Conservation (phyloP, 1,140 invertebrate species). For the Heterodera carotae region DNA sequence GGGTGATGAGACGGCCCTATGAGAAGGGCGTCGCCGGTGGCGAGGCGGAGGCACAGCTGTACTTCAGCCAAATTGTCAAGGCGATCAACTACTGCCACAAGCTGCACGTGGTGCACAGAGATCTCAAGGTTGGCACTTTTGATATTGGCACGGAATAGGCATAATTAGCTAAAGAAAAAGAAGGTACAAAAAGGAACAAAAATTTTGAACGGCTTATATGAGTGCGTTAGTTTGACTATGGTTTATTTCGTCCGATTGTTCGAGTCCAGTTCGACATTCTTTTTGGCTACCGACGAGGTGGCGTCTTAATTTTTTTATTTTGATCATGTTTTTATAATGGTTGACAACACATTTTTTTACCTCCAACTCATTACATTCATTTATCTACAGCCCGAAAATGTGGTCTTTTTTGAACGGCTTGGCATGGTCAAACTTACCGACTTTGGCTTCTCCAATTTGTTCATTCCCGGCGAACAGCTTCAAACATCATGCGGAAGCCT, state of each 20-base stretch:
- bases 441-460: constrained; percentile 94
- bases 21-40: constrained; percentile 74
- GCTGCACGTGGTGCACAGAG: constrained; percentile 86
- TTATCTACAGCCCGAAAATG: constrained; percentile 86
- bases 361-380: neutral
- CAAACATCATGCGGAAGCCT: constrained; percentile 98
- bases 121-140: constrained; percentile 68
- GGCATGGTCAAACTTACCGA: constrained; percentile 97
- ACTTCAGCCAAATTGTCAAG: constrained; percentile 84
- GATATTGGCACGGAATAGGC: neutral
- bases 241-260: too few relatives aligned
- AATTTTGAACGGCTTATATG: too few relatives aligned
- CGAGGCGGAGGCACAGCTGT: constrained; percentile 80
- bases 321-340: too few relatives aligned
- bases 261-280: too few relatives aligned
- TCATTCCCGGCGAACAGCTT: constrained; percentile 86
- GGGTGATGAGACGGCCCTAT: constrained; percentile 84
- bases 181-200: too few relatives aligned
- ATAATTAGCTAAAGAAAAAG: neutral
- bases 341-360: too few relatives aligned
- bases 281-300: too few relatives aligned
- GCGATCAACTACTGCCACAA: constrained; percentile 98
- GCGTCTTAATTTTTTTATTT: too few relatives aligned
- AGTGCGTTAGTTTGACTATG: too few relatives aligned
- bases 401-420: constrained; percentile 95